Evolutionary conservation across 2,888 invertebrate species (phyloP), one percentile per base, ranked within the genome.

Genomic region (Stomorhina lunata): DNA sequence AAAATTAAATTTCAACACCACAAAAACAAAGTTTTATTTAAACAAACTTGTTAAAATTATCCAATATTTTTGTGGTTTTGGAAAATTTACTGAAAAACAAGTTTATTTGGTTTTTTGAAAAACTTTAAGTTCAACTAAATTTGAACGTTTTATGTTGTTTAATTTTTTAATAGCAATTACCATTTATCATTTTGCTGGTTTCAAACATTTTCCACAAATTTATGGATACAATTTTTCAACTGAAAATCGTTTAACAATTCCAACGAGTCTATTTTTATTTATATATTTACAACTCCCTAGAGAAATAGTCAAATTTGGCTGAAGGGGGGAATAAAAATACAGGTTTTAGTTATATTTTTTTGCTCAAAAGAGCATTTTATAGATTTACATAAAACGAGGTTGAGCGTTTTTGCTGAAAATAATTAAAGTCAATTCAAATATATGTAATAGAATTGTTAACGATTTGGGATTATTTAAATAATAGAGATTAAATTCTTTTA

Each of bases 91-190:
- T n/a, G n/a, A 12, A 34, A 75, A 77, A 77, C 76, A 40, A 32
- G 68, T 61, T 77, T 66, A 2, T 12, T 22, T 63, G 27, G 25
- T 37, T 15, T 53, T 29, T 25, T 48, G 17, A 57, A 59, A 25
- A 72, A 4, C 17, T 71, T 72, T 53, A 73, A 63, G 73, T 73
- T 73, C 50, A 61, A 73, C 53, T 55, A 50, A 48, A 63, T 53
- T 53, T 40, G 32, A 57, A 55, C 15, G n/a, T 27, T 75, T 66
- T 37, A 34, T 17, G 57, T 76, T 76, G 66, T 66, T 57, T 37
- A 66, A 57, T 29, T 69, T n/a, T n/a, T 77, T 43, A 77, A 63
- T 17, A 77, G 22, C 68, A 77, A 57, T 69, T 77, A 50, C 29
- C 57, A 68, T 77, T 69, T 40, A 57, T 66, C 73, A 75, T 57